These are phyloP conservation scores for Sterrhoptilus dennistouni DNA, from an alignment of 2,113 vertebrate species.

Conservation along the genomic window DNA sequence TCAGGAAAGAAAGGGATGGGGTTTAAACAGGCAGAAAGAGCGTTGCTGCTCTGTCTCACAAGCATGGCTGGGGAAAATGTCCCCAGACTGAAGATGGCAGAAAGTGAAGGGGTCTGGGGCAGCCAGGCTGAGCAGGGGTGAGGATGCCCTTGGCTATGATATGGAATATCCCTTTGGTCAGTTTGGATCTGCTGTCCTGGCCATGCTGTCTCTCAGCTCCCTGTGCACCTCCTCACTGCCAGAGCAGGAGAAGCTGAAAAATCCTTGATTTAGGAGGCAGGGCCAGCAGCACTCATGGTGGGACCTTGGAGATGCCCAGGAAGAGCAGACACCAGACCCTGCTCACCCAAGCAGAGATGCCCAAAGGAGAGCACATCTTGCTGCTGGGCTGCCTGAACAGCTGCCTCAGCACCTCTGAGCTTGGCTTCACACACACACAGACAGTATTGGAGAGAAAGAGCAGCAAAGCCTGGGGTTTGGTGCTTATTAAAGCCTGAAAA, in stretches of 20 bases:
- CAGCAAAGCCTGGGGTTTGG: neutral
- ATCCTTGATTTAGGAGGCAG: neutral
- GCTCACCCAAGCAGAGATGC: neutral
- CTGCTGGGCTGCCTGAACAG: neutral
- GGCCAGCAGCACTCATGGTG: rapidly evolving
- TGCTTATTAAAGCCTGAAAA: neutral
- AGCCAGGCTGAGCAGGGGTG: neutral
- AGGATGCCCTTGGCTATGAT: neutral
- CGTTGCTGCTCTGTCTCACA: neutral
- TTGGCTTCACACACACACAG: neutral
- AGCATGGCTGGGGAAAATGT: rapidly evolving
- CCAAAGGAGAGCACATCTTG: neutral
- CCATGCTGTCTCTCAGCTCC: neutral
- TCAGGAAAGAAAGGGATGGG: neutral
- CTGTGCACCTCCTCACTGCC: neutral
- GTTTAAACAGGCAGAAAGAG: neutral
- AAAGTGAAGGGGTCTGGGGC: neutral
- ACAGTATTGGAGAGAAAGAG: neutral
- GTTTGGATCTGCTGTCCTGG: neutral
- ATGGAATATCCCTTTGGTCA: neutral
- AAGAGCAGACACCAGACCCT: neutral
- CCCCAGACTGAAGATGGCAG: neutral
- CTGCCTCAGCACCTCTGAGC: neutral
- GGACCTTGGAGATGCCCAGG: neutral
- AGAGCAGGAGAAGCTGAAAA: neutral